Base-by-base conservation (phyloP, 2,113 vertebrate genomes). In the Labrus mixtus region DNA sequence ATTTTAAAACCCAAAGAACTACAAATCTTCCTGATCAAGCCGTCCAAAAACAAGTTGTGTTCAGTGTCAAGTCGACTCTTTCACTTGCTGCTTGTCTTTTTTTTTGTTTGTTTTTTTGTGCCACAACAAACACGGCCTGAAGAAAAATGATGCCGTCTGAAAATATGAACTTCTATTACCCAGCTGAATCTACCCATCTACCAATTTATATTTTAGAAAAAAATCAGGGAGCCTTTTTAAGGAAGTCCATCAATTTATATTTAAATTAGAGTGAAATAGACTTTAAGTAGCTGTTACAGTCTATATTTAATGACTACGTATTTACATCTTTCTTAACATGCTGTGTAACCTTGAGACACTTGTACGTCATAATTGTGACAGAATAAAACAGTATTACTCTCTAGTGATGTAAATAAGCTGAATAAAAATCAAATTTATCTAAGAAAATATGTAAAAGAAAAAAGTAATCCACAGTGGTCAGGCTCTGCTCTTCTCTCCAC, bases 81-180 rank as follows among this genome's bases (percentile, higher is more conserved):
- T n/a, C n/a, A n/a, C n/a, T 95, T 95, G 93, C 95, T 95, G 95
- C 94, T 96, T 97, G 95, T 96, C 96, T 96, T 95, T 41, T 41
- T 1, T 5, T 6, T 43, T 43, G 7, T 10, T 41, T 41, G 8
- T 5, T 6, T 43, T 43, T 43, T 10, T 33, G 29, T 33, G 29
- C 29, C 29, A 6, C 29, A 33, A 33, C 29, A 33, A 33, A 33
- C 29, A 33, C 29, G 6, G 22, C 39, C n/a, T 10, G 0, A 23
- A 39, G 13, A 46, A 68, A 58, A 55, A 7, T 23, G 6, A 23
- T 23, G 13, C 9, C 9, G 41, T 43, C 41, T 43, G 41, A 43
- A 43, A 43, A 43, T 33, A 33, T 33, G 4, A 33, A 33, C 29
- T 33, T 33, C 29, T 33, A 33, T 45, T 45, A 45, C 10, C 43